phyloP scores from a whole-genome alignment of 2,888 invertebrate genomes.

The Acrobasis repandana region DNA sequence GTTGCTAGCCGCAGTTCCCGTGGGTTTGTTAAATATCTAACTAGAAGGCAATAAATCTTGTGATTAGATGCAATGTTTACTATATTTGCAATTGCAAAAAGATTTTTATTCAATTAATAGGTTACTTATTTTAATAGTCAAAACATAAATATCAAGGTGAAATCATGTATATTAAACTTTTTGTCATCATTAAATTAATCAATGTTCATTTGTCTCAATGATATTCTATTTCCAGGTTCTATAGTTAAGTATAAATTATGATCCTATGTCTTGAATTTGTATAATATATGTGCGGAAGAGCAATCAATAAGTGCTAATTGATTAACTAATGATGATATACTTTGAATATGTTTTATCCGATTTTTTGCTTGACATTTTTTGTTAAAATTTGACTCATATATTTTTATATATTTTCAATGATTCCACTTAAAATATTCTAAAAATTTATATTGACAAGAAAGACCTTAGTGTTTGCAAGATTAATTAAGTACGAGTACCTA shows the following conservation, averaged over 20 bases:
- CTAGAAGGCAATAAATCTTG: too few relatives aligned
- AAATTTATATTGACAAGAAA: not conserved
- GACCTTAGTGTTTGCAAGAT: not conserved
- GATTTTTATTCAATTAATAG: too few relatives aligned
- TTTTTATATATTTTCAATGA: not conserved
- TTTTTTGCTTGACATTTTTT: constrained; percentile 10
- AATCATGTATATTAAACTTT: not conserved
- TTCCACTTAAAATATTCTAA: not conserved
- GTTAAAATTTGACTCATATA: not conserved
- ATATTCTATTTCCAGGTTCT: constrained; percentile 4
- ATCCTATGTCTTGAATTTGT: constrained; percentile 3
- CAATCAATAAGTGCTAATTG: constrained; percentile 10
- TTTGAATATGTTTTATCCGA: constrained; percentile 3
- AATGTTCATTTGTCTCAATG: constrained; percentile 3
- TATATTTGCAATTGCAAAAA: too few relatives aligned
- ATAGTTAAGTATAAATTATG: constrained; percentile 3
- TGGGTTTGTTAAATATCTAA: too few relatives aligned
- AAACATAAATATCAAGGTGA: not conserved
- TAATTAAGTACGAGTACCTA: too few relatives aligned
- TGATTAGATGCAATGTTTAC: too few relatives aligned
- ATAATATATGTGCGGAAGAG: constrained; percentile 7
- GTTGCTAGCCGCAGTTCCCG: too few relatives aligned
- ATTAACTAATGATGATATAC: not conserved
- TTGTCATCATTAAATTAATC: not conserved
- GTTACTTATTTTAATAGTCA: not conserved